Evolutionary conservation across 2,888 invertebrate species (phyloP).

Genomic region (Horisme vitalbata): DNA sequence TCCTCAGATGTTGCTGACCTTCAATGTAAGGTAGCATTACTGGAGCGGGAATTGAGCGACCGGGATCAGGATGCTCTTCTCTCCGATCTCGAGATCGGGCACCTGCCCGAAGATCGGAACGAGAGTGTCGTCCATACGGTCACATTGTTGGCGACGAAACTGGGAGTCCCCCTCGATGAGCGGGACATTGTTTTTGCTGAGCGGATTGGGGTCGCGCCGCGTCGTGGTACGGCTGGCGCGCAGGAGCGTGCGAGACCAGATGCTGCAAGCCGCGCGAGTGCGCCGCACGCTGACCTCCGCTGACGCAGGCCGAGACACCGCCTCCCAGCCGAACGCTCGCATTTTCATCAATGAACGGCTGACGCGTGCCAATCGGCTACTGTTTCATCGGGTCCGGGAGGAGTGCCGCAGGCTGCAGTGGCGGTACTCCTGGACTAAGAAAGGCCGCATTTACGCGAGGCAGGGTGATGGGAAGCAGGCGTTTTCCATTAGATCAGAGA

Average conservation of each 20-base stretch:
- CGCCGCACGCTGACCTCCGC: not conserved
- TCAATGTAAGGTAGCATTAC: not conserved
- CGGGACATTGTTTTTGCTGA: too few relatives aligned
- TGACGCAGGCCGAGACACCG: not conserved
- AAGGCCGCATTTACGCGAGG: too few relatives aligned
- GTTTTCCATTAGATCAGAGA: too few relatives aligned
- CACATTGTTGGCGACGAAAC: not conserved
- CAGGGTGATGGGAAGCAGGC: too few relatives aligned
- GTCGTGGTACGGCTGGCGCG: not conserved
- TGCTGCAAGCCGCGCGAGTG: slow-evolving; percentile 1
- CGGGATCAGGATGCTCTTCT: slow-evolving; percentile 1
- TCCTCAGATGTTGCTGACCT: too few relatives aligned
- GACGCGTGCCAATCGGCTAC: too few relatives aligned
- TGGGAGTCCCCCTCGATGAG: not conserved
- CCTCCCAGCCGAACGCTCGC: not conserved
- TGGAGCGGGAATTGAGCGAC: not conserved
- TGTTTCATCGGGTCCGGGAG: too few relatives aligned
- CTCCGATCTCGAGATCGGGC: not conserved
- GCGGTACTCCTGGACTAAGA: too few relatives aligned
- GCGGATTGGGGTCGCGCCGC: not conserved
- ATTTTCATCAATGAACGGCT: not conserved
- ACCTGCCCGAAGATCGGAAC: not conserved
- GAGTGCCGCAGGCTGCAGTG: too few relatives aligned
- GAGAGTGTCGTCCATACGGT: not conserved
- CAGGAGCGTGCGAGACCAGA: not conserved